These are phyloP conservation scores for Eugnorisma glareosa DNA, from an alignment of 2,888 invertebrate genomes.

Conservation along the genomic window DNA sequence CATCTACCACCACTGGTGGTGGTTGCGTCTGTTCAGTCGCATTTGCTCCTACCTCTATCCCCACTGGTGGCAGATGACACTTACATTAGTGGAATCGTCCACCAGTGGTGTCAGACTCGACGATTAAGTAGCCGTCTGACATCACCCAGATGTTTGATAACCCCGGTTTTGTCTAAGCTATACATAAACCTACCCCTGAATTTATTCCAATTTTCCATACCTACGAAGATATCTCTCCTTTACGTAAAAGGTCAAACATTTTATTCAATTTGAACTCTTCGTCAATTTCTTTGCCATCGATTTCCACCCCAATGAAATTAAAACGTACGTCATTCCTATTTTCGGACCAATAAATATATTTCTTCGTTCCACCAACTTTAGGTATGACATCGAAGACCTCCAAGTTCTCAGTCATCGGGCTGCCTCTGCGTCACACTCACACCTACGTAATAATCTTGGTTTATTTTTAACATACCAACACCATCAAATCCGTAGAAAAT, in stretches of 20 bases:
- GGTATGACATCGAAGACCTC: background rate
- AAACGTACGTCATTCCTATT: background rate
- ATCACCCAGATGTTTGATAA: background rate
- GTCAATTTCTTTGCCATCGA: background rate
- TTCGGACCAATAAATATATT: background rate
- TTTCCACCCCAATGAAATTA: background rate
- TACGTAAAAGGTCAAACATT: background rate
- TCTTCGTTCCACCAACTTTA: background rate
- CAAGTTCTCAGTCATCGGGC: background rate
- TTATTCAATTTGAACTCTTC: background rate
- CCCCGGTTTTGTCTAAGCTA: background rate
- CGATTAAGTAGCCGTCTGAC: too few relatives aligned
- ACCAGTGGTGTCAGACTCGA: too few relatives aligned
- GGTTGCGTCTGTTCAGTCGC: too few relatives aligned
- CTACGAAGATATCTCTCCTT: background rate
- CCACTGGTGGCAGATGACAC: too few relatives aligned
- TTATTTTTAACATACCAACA: background rate
- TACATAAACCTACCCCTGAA: background rate
- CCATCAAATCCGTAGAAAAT: background rate
- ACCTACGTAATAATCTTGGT: background rate
- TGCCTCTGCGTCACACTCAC: background rate
- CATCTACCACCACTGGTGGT: too few relatives aligned
- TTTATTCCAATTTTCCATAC: background rate
- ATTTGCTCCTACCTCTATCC: too few relatives aligned
- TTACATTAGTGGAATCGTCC: too few relatives aligned